phyloP scores from a whole-genome alignment of 2,113 vertebrate species.

The Sus scrofa region T2T-Sscrofa CM000817.6:152482001-152482500 shows the following conservation, averaged over 20 bases:
- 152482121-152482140: neutral
- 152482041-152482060: no score
- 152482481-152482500: neutral
- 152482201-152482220: neutral
- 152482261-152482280: neutral
- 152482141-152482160: neutral
- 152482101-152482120: neutral
- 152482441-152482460: neutral
- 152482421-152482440: neutral
- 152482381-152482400: no score
- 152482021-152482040: no score
- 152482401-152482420: neutral
- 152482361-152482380: neutral
- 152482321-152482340: neutral
- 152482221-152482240: neutral
- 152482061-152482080: neutral
- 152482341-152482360: neutral
- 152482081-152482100: neutral
- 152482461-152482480: neutral
- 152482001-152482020: no score
- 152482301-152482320: neutral
- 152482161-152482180: neutral
- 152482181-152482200: neutral
- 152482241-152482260: neutral
- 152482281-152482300: neutral